These are phyloP conservation scores for Odontocerum albicorne DNA, from an alignment of 2,888 invertebrate genomes.

Conservation along the genomic window DNA sequence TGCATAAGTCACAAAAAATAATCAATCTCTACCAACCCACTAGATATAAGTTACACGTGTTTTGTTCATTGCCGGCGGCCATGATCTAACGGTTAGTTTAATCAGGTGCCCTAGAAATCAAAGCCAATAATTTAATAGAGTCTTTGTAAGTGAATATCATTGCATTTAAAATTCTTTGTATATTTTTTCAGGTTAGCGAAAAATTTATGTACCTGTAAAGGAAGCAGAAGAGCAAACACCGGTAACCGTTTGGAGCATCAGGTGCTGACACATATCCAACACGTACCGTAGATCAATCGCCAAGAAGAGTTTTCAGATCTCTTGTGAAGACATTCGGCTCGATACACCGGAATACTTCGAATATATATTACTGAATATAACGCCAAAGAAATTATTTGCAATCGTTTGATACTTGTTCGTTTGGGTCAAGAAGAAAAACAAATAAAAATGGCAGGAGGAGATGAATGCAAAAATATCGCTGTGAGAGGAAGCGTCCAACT, in stretches of 20 bases:
- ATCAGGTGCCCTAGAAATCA: too few relatives aligned
- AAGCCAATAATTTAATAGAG: too few relatives aligned
- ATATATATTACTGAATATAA: constrained; percentile 10
- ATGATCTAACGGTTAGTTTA: too few relatives aligned
- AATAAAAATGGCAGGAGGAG: constrained; percentile 53
- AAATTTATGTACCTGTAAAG: constrained; percentile 79
- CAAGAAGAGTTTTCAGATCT: too few relatives aligned
- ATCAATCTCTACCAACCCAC: too few relatives aligned
- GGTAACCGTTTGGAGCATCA: constrained; percentile 83
- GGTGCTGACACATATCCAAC: constrained; percentile 80
- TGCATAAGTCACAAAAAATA: too few relatives aligned
- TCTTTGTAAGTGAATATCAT: too few relatives aligned
- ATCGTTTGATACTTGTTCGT: constrained; percentile 1
- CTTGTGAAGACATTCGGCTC: too few relatives aligned
- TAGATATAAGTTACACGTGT: too few relatives aligned
- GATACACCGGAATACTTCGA: too few relatives aligned
- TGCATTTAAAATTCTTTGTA: too few relatives aligned
- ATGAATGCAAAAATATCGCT: constrained; percentile 53
- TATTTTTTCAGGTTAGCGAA: constrained; percentile 70
- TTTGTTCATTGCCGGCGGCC: too few relatives aligned
- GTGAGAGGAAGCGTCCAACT: constrained; percentile 28
- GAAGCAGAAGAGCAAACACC: constrained; percentile 82
- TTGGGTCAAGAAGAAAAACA: constrained; percentile 1
- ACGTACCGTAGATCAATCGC: constrained; percentile 73
- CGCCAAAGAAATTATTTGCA: constrained; percentile 1